Percentiles rank a stretch among this genome's conserved stretches.
Evolutionary conservation across 2,888 invertebrate genomes (phyloP).

Genomic region (Spicauda simplicius): DNA sequence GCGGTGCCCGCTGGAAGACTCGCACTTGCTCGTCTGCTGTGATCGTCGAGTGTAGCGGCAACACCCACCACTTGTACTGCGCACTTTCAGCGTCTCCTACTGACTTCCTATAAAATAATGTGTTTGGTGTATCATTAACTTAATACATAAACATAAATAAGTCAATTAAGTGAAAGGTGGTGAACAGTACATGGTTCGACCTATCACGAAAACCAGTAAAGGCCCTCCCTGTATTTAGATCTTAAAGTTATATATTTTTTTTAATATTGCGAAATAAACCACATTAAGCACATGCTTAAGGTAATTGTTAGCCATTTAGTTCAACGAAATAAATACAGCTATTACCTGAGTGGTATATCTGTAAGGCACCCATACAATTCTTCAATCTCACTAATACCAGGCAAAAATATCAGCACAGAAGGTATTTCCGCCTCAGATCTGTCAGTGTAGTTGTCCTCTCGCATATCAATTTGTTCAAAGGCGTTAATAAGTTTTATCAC

Average conservation of each 20-base stretch:
- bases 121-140: no score
- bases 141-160: no score
- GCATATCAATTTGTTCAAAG: conserved; percentile 87
- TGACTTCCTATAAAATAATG: conserved; percentile 48
- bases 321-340: no score
- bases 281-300: no score
- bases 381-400: conserved; percentile 94
- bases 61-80: conserved; percentile 80
- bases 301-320: no score
- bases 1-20: conserved; percentile 84
- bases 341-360: conserved; percentile 59
- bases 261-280: no score
- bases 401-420: conserved; percentile 94
- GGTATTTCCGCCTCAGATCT: conserved; percentile 64
- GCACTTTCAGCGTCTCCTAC: conserved; percentile 56
- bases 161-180: no score
- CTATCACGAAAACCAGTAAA: no score
- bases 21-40: conserved; percentile 90
- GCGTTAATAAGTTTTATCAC: conserved; percentile 86
- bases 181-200: no score
- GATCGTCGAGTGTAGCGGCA: conserved; percentile 90
- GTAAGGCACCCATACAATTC: conserved; percentile 82
- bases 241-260: no score
- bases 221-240: no score
- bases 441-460: conserved; percentile 64